Evolutionary conservation across 2,113 vertebrate species (phyloP).

Genomic region (Lutjanus erythropterus): DNA sequence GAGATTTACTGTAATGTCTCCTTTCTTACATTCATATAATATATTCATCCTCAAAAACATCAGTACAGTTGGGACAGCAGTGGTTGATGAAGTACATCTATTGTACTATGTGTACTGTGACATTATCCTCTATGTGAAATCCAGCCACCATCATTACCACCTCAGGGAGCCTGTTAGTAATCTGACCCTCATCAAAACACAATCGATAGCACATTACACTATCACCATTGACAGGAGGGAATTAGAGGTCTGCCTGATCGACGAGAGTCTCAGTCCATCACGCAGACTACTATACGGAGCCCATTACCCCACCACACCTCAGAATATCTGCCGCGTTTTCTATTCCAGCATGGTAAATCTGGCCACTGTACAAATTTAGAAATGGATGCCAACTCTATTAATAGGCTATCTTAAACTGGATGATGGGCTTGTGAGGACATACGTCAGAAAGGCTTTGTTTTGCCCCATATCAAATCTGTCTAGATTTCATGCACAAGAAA

Average conservation of each 20-base stretch:
- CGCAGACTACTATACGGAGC: neutral
- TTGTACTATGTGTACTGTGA: slow-evolving; percentile 20
- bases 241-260: slow-evolving; percentile 53
- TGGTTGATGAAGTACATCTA: slow-evolving; percentile 15
- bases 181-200: slow-evolving; percentile 76
- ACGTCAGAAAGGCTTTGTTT: slow-evolving; percentile 2
- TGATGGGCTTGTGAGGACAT: slow-evolving; percentile 15
- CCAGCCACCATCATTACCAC: slow-evolving; percentile 64
- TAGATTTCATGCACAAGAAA: neutral
- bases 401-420: neutral
- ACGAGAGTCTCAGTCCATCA: slow-evolving; percentile 35
- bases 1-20: slow-evolving; percentile 19
- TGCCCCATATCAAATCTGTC: neutral
- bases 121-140: slow-evolving; percentile 55
- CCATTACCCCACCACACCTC: slow-evolving; percentile 25
- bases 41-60: slow-evolving; percentile 32
- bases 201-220: slow-evolving; percentile 74
- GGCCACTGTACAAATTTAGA: slow-evolving; percentile 3
- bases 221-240: slow-evolving; percentile 60
- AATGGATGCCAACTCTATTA: slow-evolving; percentile 14
- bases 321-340: slow-evolving; percentile 26
- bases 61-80: neutral
- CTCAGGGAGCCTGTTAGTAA: slow-evolving; percentile 67
- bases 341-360: slow-evolving; percentile 32
- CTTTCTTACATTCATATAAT: slow-evolving; percentile 12